A percentile compares a stretch with the other conserved stretches of the same genome.
Evolutionary conservation across 2,797 vertebrate genomes (phyloP).

Genomic region (Acipenser oxyrinchus): DNA sequence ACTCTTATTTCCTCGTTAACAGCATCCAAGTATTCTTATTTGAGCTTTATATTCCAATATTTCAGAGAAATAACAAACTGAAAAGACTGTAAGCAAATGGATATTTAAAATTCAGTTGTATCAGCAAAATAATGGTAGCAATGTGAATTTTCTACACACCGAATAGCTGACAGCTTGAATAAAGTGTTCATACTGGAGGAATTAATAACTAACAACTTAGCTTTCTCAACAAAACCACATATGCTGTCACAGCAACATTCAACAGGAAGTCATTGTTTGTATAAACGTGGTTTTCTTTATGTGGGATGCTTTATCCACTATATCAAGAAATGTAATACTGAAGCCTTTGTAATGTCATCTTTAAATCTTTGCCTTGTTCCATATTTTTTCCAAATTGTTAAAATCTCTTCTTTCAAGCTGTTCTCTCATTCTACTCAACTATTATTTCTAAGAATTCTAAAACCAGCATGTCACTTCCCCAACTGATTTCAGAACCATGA

Average conservation of each 20-base stretch:
- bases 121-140: not conserved
- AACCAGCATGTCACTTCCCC: conserved; percentile 11
- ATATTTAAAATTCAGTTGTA: no score
- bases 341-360: conserved; percentile 22
- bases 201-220: conserved; percentile 2
- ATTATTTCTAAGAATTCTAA: conserved; percentile 26
- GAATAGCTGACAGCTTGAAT: not conserved
- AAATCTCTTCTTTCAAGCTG: conserved; percentile 21
- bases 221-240: conserved; percentile 4
- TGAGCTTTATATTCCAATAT: no score
- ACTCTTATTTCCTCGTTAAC: no score
- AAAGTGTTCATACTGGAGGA: not conserved
- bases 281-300: conserved; percentile 1
- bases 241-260: conserved; percentile 10
- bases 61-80: no score
- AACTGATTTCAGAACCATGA: conserved; percentile 6
- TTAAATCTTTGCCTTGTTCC: conserved; percentile 18
- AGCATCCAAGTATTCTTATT: no score
- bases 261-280: conserved; percentile 9
- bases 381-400: conserved; percentile 13
- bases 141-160: not conserved
- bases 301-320: conserved; percentile 1
- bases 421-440: conserved; percentile 23
- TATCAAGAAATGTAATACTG: conserved; percentile 12
- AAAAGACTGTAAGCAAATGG: no score